phyloP scores from a whole-genome alignment of 2,888 invertebrate genomes.

The Bhutanitis thaidina region DNA sequence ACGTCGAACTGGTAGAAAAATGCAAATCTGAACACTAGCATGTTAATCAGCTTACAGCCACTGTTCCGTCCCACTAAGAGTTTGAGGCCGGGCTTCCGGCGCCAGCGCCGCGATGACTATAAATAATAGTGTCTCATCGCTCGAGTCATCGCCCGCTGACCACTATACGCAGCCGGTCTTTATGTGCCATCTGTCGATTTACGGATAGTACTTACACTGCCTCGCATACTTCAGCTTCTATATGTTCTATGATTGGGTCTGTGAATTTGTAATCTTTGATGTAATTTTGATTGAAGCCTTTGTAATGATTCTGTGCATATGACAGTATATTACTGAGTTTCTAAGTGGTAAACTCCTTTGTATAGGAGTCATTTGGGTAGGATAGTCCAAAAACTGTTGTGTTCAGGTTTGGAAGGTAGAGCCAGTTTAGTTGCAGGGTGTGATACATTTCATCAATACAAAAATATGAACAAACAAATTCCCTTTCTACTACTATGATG shows the following conservation, averaged over 20 bases:
- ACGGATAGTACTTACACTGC: constrained; percentile 25
- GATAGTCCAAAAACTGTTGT: no score
- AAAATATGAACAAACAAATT: no score
- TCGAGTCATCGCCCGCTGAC: constrained; percentile 71
- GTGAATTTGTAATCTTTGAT: not conserved
- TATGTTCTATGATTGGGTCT: constrained; percentile 4
- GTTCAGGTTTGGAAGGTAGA: no score
- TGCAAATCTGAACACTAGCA: not conserved
- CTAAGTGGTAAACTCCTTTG: no score
- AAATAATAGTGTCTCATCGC: constrained; percentile 74
- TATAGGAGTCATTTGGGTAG: no score
- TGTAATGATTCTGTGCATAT: no score
- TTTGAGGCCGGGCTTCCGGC: constrained; percentile 66
- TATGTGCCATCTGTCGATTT: constrained; percentile 55
- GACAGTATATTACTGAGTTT: no score
- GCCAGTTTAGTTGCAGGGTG: no score
- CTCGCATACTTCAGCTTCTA: constrained; percentile 8
- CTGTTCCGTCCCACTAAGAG: constrained; percentile 60
- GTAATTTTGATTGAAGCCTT: no score
- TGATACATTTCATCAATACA: no score
- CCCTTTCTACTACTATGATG: no score
- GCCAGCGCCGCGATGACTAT: constrained; percentile 68
- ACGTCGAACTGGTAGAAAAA: not conserved
- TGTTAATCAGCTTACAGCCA: constrained; percentile 27
- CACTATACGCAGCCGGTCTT: constrained; percentile 51